Evolutionary conservation across 2,113 vertebrate genomes (phyloP), one percentile per base, ranked within the genome.

Genomic region (Geococcyx californianus): DNA sequence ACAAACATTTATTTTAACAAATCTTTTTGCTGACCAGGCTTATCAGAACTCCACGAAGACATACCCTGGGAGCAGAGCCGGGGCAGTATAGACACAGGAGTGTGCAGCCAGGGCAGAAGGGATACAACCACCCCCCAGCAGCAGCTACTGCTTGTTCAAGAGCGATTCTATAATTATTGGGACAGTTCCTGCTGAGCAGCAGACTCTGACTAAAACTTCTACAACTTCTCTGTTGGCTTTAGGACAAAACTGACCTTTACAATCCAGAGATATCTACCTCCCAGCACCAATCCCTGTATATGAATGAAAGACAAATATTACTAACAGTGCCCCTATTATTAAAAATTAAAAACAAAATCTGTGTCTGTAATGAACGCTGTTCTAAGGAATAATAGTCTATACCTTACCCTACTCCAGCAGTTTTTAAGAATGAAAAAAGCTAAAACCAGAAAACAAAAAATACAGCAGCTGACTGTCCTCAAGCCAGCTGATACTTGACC

Each of bases 381-480:
- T 69, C 20, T 63, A 74, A 85, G 36, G 59, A 88, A 81, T 75
- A 88, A 55, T 13, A 80, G 28, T 26, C 33, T 74, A 6, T 28
- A 72, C 73, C 85, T 85, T 88, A 92, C 60, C 49, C 66, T 86
- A 29, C 34, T 86, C 44, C 64, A 84, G 60, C 20, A 94, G 76
- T 55, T n/a, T 88, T 52, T 55, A 84, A 87, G 91, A 94, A 79
- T 24, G 34, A 87, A 91, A 34, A 66, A 69, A 55, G 85, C 79
- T 94, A 86, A 96, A 95, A 87, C 13, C 40, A 66, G 86, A 5
- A 70, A 82, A 90, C n/a, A 78, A 72, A 77, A 62, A 80, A 59
- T 51, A 94, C 63, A 94, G 81, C 62, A 84, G 83, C 56, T 94
- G 72, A 95, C 92, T 93, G 82, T 78, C 77, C 72, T 77, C 85